Evolutionary conservation across 2,113 vertebrate genomes (phyloP).

Genomic region (Psilopogon haemacephalus): DNA sequence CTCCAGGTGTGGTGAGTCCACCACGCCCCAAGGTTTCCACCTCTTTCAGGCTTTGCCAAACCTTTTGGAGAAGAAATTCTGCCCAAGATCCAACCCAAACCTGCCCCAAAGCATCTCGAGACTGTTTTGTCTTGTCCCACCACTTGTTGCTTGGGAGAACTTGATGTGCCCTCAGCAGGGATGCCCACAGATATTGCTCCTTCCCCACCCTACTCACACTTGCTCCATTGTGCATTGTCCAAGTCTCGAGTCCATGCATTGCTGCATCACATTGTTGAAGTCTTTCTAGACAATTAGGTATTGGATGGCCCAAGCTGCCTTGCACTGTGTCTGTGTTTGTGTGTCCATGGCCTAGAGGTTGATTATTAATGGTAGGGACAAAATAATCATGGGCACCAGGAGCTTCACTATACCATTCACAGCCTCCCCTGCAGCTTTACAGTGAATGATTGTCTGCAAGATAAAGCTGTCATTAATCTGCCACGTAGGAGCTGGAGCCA

Average conservation of each 20-base stretch:
- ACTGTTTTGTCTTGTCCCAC: too few relatives aligned
- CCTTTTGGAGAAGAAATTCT: too few relatives aligned
- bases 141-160: too few relatives aligned
- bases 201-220: neutral
- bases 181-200: neutral
- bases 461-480: slow-evolving; percentile 27
- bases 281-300: neutral
- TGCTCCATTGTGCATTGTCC: neutral
- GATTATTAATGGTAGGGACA: neutral
- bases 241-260: neutral
- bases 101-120: too few relatives aligned
- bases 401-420: slow-evolving; percentile 25
- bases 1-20: too few relatives aligned
- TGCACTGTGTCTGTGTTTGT: neutral
- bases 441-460: slow-evolving; percentile 4
- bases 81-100: too few relatives aligned
- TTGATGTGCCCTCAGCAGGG: neutral
- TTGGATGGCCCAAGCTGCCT: neutral
- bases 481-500: neutral
- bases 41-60: too few relatives aligned
- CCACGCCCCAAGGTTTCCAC: too few relatives aligned
- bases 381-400: neutral
- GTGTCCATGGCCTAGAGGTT: neutral
- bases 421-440: neutral
- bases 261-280: neutral